These are phyloP conservation scores for Dendrocincla tyrannina DNA, from an alignment of 2,797 vertebrate genomes.

Conservation along the genomic window DNA sequence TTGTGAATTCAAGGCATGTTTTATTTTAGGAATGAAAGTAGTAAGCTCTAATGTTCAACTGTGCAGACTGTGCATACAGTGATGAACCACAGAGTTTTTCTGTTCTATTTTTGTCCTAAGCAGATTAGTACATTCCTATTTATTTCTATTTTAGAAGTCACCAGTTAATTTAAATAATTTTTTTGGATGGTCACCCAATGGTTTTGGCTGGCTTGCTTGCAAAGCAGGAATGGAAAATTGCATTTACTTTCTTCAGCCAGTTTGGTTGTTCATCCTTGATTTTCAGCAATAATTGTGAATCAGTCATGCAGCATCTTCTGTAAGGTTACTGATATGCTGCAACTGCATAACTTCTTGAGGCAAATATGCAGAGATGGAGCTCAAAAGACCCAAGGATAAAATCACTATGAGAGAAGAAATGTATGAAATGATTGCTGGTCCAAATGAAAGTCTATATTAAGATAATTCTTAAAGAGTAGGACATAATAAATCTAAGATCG, in stretches of 20 bases:
- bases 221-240: background rate
- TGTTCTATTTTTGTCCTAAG: conserved; percentile 3
- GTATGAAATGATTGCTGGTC: background rate
- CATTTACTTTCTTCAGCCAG: background rate
- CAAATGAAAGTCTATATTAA: background rate
- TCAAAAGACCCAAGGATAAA: background rate
- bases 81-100: background rate
- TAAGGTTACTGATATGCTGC: background rate
- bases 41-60: background rate
- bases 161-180: background rate
- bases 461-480: background rate
- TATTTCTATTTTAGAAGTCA: background rate
- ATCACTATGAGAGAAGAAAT: background rate
- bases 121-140: background rate
- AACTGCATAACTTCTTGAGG: background rate
- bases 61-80: background rate
- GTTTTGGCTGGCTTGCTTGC: background rate
- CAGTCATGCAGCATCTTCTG: background rate
- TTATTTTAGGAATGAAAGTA: background rate
- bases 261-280: background rate
- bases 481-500: background rate
- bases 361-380: background rate
- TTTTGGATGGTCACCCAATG: background rate
- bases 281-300: background rate
- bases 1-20: fast-evolving